Evolutionary conservation across 2,113 vertebrate genomes (phyloP).

Genomic region (Aegotheles bennettii): DNA sequence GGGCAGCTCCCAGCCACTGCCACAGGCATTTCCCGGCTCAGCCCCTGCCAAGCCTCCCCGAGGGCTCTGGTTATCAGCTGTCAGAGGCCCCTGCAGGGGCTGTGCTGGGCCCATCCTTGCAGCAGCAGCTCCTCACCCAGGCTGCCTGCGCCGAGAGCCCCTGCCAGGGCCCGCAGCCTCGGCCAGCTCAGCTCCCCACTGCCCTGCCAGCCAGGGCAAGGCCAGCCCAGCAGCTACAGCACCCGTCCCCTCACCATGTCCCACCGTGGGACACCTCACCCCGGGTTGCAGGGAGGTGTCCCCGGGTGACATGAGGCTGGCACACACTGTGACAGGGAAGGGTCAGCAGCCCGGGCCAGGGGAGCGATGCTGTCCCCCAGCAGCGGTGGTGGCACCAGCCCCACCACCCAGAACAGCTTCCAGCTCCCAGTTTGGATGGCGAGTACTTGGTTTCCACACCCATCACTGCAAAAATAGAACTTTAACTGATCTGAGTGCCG

Average conservation of each 20-base stretch:
- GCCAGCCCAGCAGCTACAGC: background rate
- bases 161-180: background rate
- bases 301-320: background rate
- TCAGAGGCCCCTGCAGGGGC: constrained; percentile 35
- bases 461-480: background rate
- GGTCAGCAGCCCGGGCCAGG: background rate
- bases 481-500: background rate
- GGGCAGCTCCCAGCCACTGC: background rate
- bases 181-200: background rate
- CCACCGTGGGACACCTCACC: background rate
- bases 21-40: constrained; percentile 45
- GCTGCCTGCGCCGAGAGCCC: background rate
- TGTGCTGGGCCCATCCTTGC: background rate
- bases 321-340: accelerated
- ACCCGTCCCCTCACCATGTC: accelerated
- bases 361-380: background rate
- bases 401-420: background rate
- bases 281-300: accelerated
- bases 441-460: background rate
- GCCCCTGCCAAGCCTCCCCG: background rate
- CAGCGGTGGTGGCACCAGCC: background rate
- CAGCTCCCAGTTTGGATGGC: background rate
- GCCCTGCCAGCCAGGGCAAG: background rate
- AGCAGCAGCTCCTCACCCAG: background rate
- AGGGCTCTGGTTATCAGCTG: constrained; percentile 48